A percentile compares a stretch with the other conserved stretches of the same genome.
Conservation (phyloP, 2,113 vertebrate genomes). For the Rafetus swinhoei region DNA sequence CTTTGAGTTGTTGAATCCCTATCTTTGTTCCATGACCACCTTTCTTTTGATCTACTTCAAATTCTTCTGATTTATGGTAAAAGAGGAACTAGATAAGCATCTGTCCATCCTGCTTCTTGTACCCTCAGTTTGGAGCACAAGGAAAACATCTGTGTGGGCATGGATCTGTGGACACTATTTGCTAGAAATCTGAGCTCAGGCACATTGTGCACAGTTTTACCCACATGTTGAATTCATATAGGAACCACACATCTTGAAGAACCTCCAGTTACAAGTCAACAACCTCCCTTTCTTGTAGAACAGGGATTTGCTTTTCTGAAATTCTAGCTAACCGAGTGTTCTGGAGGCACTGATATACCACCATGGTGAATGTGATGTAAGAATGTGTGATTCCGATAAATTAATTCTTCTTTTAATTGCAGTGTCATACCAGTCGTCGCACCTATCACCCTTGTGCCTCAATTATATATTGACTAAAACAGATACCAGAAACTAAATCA, state of each 20-base stretch:
- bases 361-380: background rate
- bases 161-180: background rate
- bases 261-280: background rate
- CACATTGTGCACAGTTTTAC: background rate
- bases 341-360: background rate
- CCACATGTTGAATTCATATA: no score
- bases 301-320: background rate
- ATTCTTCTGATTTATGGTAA: background rate
- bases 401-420: background rate
- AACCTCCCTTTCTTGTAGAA: background rate
- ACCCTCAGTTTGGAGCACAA: background rate
- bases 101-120: background rate
- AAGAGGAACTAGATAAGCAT: background rate
- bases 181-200: background rate
- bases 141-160: background rate
- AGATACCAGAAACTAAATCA: accelerated
- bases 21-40: background rate
- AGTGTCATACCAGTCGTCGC: background rate
- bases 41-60: background rate
- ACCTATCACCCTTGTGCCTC: accelerated
- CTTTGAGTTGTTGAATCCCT: background rate
- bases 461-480: background rate
- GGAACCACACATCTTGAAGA: background rate
- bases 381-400: background rate
- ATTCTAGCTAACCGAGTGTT: background rate